Evolutionary conservation across 2,888 invertebrate genomes (phyloP), one percentile per base, ranked within the genome.

Genomic region (Netelia melanura): DNA sequence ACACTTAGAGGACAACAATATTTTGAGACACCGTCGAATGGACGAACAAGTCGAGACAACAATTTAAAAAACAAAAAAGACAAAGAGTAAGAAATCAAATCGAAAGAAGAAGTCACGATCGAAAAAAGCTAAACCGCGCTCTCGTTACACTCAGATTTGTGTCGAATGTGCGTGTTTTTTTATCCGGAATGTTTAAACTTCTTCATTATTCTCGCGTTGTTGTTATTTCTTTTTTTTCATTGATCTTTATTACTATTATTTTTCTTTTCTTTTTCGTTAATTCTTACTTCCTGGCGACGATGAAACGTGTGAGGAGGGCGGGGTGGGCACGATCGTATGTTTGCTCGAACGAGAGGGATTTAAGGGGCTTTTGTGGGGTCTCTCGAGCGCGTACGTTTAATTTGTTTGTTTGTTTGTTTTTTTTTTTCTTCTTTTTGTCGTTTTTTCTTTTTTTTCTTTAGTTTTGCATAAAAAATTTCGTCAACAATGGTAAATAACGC

Each of bases 121-220:
- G 67, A 68, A 58, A 65, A 48, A 72, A 25, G 54, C 58, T 70
- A 75, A 58, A 78, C 74, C 74, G 75, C 78, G 68, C 58, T 78
- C 70, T 75, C 67, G 43, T 76, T 76, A 23, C 76, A 61, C 44
- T 80, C 84, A 81, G 71, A 80, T 88, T 86, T 72, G 87, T 85
- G 86, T 87, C 65, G 88, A 90, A 90, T 92, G 92, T 92, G 92
- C 92, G 92, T 92, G 92, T 92, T 92, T 92, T 6, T 6, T 43
- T 17, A 83, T 81, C 78, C 44, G 78, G 70, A 81, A 79, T 71
- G 21, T 65, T 64, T 77, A 10, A 67, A 65, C 44, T 21, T 48
- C 62, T 30, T 43, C 70, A 78, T 43, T 52, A 14, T 62, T 72
- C 52, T 48, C 56, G 43, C 10, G 25, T 72, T 71, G 48, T 61